Evolutionary conservation across 2,113 vertebrate species (phyloP).

Genomic region (Gymnobelideus leadbeateri): DNA sequence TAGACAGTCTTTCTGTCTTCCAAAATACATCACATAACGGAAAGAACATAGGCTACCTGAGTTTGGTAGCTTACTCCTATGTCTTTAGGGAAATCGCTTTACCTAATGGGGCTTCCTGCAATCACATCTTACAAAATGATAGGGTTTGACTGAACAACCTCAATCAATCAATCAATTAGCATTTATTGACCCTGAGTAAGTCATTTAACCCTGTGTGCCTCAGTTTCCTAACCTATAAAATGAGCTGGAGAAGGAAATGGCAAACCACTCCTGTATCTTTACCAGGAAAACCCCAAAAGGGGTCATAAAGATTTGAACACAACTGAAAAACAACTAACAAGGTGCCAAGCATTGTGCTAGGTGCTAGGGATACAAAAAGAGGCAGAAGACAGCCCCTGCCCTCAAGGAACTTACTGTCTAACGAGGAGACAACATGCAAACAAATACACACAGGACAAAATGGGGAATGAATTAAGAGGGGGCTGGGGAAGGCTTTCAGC

Average conservation of each 20-base stretch:
- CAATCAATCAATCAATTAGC: not conserved
- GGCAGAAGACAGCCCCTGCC: not conserved
- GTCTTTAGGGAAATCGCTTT: not conserved
- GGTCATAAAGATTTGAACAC: too few relatives aligned
- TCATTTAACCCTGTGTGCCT: not conserved
- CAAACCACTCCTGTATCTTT: too few relatives aligned
- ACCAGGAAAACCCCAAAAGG: too few relatives aligned
- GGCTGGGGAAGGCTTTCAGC: not conserved
- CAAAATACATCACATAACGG: not conserved
- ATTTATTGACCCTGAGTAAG: not conserved
- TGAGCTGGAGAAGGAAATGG: not conserved
- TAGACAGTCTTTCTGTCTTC: not conserved
- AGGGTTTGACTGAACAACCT: not conserved
- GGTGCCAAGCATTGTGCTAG: too few relatives aligned
- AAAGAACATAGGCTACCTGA: not conserved
- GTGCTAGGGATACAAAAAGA: not conserved
- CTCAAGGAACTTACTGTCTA: not conserved
- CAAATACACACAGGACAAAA: too few relatives aligned
- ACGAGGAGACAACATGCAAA: not conserved
- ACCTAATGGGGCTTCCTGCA: not conserved
- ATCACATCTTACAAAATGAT: not conserved
- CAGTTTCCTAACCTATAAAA: not conserved
- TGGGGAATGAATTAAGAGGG: not conserved
- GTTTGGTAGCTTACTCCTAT: not conserved
- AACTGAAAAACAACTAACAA: too few relatives aligned